phyloP scores from a whole-genome alignment of 2,888 invertebrate genomes.

The Euzetes globulus region DNA sequence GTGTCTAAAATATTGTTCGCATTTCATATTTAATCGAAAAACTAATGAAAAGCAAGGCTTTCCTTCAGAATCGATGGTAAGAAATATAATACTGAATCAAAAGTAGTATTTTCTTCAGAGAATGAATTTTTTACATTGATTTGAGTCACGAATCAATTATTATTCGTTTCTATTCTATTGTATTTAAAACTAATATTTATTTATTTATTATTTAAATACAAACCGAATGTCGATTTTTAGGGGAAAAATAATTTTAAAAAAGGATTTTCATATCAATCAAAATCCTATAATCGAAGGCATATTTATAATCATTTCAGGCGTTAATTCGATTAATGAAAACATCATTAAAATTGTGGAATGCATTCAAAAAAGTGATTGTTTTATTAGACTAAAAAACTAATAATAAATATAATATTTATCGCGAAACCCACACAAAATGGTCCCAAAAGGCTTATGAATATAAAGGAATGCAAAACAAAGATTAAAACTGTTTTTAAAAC shows the following conservation, averaged over 20 bases:
- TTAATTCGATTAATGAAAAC: neutral
- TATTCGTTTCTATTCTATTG: neutral
- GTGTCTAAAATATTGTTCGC: slow-evolving; percentile 2
- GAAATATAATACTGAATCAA: neutral
- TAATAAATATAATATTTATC: neutral
- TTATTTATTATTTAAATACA: neutral
- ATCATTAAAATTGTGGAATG: neutral
- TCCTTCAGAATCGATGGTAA: no score
- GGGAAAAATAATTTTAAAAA: neutral
- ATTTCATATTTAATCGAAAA: neutral
- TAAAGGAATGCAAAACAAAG: no score
- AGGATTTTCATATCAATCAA: neutral
- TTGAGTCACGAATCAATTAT: slow-evolving; percentile 3
- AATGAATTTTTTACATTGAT: neutral
- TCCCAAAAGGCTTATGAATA: neutral
- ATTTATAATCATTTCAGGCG: neutral
- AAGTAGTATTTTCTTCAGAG: neutral
- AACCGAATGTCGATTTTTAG: neutral
- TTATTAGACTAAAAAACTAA: neutral
- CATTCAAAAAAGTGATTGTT: neutral
- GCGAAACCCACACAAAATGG: neutral
- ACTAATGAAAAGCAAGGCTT: neutral
- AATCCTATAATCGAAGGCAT: neutral
- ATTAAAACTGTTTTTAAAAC: no score
- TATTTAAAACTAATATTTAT: neutral